A percentile compares a stretch with the other conserved stretches of the same genome.
Conservation (phyloP, 2,797 vertebrate genomes). For the Micrastur ruficollis region DNA sequence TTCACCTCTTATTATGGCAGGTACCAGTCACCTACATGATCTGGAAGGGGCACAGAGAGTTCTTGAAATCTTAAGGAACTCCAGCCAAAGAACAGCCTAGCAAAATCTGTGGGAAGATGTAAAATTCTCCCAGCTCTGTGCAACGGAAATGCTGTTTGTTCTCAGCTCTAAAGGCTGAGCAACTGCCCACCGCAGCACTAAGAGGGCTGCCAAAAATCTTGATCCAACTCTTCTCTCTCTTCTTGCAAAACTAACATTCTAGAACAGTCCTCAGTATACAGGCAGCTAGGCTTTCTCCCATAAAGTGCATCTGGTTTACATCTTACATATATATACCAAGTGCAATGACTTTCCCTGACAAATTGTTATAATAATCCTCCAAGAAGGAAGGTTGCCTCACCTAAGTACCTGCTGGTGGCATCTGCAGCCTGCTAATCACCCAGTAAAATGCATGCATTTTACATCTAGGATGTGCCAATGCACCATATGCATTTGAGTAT, state of each 20-base stretch:
- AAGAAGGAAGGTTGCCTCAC: not conserved
- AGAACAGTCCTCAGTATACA: not conserved
- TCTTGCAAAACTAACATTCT: slow-evolving; percentile 15
- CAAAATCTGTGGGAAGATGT: slow-evolving; percentile 23
- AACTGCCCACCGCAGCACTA: slow-evolving; percentile 1
- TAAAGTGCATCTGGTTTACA: slow-evolving; percentile 74
- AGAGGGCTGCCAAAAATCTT: slow-evolving; percentile 11
- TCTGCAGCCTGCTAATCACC: not conserved
- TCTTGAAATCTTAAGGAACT: slow-evolving; percentile 29
- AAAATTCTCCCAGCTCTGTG: slow-evolving; percentile 25
- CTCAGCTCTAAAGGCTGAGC: slow-evolving; percentile 17
- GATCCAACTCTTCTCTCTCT: slow-evolving; percentile 29
- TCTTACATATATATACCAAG: not conserved
- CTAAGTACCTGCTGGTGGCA: slow-evolving; percentile 19
- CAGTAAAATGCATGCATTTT: not conserved
- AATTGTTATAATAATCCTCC: slow-evolving; percentile 1
- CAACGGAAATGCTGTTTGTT: slow-evolving; percentile 32
- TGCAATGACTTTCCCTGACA: not conserved
- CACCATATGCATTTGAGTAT: not conserved
- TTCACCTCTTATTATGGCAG: slow-evolving; percentile 65
- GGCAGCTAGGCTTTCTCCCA: slow-evolving; percentile 39
- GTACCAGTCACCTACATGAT: slow-evolving; percentile 30
- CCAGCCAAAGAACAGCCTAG: slow-evolving; percentile 19
- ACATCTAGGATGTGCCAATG: not conserved
- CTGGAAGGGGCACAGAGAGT: slow-evolving; percentile 12